phyloP scores from a whole-genome alignment of 2,113 vertebrate genomes.

The Python bivittatus region DNA sequence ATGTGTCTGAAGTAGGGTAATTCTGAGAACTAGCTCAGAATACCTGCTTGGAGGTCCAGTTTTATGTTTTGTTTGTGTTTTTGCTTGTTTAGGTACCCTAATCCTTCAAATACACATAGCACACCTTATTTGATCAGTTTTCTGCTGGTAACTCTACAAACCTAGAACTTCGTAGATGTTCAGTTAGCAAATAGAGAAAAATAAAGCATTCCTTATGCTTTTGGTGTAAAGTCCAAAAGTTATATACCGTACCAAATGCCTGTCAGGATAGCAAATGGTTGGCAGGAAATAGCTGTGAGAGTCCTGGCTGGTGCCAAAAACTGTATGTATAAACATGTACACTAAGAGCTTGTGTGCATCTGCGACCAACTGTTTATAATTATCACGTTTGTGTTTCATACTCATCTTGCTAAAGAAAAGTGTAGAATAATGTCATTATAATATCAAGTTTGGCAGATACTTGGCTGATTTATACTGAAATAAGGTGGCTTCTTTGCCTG shows the following conservation, averaged over 20 bases:
- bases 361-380: neutral
- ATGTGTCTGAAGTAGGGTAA: neutral
- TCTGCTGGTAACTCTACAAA: neutral
- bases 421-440: neutral
- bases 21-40: neutral
- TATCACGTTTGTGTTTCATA: neutral
- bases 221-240: neutral
- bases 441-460: neutral
- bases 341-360: neutral
- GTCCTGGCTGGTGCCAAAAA: neutral
- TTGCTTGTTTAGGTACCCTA: neutral
- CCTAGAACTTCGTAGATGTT: neutral
- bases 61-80: neutral
- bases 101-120: neutral
- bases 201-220: no score
- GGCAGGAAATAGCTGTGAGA: neutral
- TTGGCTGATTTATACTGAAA: neutral
- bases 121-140: neutral
- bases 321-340: neutral
- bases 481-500: neutral
- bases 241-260: neutral
- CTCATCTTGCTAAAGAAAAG: neutral
- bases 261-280: neutral
- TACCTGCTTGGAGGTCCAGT: no score
- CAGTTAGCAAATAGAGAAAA: neutral